phyloP scores from a whole-genome alignment of 2,797 vertebrate genomes.

The Apogon talboti region DNA sequence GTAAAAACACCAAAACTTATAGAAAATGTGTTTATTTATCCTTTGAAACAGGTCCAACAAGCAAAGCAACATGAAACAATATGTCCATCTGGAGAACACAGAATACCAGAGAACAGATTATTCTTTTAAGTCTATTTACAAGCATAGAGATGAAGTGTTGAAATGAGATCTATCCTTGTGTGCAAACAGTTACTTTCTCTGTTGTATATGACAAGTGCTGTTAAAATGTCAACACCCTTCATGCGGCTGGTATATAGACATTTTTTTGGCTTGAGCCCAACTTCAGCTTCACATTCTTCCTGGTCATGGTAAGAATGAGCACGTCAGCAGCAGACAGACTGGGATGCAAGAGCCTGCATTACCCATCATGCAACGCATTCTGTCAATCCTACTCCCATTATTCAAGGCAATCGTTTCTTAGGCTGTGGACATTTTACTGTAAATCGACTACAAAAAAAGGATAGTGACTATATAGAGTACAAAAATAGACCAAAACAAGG shows the following conservation, averaged over 20 bases:
- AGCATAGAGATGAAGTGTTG: conserved; percentile 32
- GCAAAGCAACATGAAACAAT: conserved; percentile 54
- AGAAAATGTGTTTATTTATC: conserved; percentile 70
- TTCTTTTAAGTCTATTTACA: conserved; percentile 61
- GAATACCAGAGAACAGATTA: conserved; percentile 15
- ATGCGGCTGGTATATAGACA: conserved; percentile 10
- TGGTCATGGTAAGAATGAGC: conserved; percentile 36
- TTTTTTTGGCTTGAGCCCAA: conserved; percentile 43
- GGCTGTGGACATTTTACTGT: conserved; percentile 16
- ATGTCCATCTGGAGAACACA: conserved; percentile 42
- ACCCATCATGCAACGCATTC: conserved; percentile 29
- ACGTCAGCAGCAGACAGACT: conserved; percentile 46
- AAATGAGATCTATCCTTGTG: conserved; percentile 21
- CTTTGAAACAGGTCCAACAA: conserved; percentile 71
- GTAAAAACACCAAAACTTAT: conserved; percentile 20
- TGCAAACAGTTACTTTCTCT: conserved; percentile 28
- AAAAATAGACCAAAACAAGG: conserved; percentile 71
- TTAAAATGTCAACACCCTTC: conserved; percentile 23
- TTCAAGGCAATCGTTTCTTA: conserved; percentile 12
- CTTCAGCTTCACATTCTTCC: conserved; percentile 51
- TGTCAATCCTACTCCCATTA: conserved; percentile 9
- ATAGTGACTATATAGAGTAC: conserved; percentile 44
- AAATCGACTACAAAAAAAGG: conserved; percentile 31
- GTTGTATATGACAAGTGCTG: conserved; percentile 18
- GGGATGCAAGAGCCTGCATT: conserved; percentile 26